A percentile compares a stretch with the other conserved stretches of the same genome.
Conservation (phyloP, 2,888 invertebrate species). For the Oscheius sp. region DNA sequence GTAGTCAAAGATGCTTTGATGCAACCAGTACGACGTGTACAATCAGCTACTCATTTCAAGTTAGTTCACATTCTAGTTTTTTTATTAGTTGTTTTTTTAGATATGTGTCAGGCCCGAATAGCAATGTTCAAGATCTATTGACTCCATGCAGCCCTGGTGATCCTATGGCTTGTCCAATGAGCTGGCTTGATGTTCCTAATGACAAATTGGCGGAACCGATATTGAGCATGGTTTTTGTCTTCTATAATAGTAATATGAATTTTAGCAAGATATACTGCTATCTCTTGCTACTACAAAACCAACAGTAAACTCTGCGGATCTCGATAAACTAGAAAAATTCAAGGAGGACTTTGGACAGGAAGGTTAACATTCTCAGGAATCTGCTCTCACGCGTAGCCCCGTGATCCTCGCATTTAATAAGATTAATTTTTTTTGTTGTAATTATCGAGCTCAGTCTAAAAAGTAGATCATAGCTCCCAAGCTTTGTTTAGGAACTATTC, state of each 20-base stretch:
- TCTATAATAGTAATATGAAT: neutral
- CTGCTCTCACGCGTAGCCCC: neutral
- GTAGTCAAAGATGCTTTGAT: conserved; percentile 84
- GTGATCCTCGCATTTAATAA: no score
- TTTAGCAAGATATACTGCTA: conserved; percentile 86
- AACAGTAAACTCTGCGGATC: conserved; percentile 94
- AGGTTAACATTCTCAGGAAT: conserved; percentile 77
- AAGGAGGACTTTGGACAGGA: conserved; percentile 98
- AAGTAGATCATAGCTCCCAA: neutral
- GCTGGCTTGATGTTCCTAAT: conserved; percentile 93
- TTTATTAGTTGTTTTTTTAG: conserved; percentile 23
- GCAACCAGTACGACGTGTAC: conserved; percentile 88
- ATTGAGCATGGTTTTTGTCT: conserved; percentile 83
- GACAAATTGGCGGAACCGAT: conserved; percentile 94
- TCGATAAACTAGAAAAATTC: conserved; percentile 90
- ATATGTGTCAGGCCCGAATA: conserved; percentile 81
- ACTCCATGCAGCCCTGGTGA: conserved; percentile 97
- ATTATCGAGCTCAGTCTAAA: no score
- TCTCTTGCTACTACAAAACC: conserved; percentile 93
- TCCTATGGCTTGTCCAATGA: conserved; percentile 92
- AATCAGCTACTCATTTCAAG: conserved; percentile 94
- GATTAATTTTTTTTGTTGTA: no score
- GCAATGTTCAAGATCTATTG: conserved; percentile 86
- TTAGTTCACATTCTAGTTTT: conserved; percentile 48
- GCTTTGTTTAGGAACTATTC: neutral